phyloP scores from a whole-genome alignment of 2,797 vertebrate genomes.

The Holocentrus rufus region DNA sequence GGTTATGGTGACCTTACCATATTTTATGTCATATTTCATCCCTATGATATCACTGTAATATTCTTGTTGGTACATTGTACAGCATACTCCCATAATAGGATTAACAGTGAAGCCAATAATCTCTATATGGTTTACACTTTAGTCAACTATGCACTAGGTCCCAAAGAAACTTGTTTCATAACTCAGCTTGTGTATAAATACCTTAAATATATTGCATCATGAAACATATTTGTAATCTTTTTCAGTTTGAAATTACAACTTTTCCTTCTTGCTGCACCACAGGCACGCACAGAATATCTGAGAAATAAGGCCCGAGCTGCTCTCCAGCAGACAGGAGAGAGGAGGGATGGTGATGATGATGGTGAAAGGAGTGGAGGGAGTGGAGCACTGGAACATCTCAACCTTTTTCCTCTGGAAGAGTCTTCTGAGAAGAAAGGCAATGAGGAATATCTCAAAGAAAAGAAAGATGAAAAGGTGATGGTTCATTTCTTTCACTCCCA shows the following conservation, averaged over 20 bases:
- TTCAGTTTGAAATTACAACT: not conserved
- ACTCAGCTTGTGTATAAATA: not conserved
- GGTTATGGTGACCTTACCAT: no score
- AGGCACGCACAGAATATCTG: slow-evolving; percentile 89
- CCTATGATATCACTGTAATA: no score
- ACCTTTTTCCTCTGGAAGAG: slow-evolving; percentile 87
- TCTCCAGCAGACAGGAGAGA: slow-evolving; percentile 61
- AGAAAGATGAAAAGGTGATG: slow-evolving; percentile 86
- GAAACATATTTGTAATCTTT: not conserved
- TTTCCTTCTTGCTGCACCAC: slow-evolving; percentile 10
- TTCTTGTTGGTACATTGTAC: no score
- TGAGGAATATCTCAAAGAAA: slow-evolving; percentile 89
- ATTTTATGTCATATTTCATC: no score
- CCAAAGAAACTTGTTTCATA: not conserved
- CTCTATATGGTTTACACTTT: no score
- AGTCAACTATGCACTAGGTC: no score
- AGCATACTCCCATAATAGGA: no score
- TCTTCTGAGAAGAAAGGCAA: slow-evolving; percentile 84
- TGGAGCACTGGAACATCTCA: slow-evolving; percentile 78
- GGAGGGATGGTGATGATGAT: not conserved
- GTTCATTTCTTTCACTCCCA: not conserved
- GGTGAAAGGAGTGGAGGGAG: slow-evolving; percentile 31
- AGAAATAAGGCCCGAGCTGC: slow-evolving; percentile 83
- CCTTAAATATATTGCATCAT: not conserved
- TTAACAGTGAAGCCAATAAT: no score